Evolutionary conservation across 2,888 invertebrate species (phyloP).

Genomic region (Acanthacorydalis orientalis): DNA sequence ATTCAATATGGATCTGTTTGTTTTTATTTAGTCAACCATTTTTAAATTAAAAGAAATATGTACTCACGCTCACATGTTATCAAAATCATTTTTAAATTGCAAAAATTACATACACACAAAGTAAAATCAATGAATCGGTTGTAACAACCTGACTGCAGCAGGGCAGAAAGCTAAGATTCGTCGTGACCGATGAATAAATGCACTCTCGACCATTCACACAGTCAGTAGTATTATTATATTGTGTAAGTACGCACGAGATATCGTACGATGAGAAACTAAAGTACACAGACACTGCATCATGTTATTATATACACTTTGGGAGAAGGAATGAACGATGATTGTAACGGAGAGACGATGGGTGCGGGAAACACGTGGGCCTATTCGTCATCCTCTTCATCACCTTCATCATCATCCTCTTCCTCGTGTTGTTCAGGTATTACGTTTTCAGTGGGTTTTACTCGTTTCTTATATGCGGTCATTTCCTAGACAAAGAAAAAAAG

Average conservation of each 20-base stretch:
- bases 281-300: slow-evolving; percentile 10
- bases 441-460: slow-evolving; percentile 31
- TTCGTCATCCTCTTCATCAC: slow-evolving; percentile 45
- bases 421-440: slow-evolving; percentile 36
- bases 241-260: slow-evolving; percentile 3
- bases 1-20: neutral
- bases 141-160: slow-evolving; percentile 8
- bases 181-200: neutral
- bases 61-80: slow-evolving; percentile 10
- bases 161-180: neutral
- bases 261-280: slow-evolving; percentile 6
- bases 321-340: slow-evolving; percentile 14
- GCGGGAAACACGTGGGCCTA: slow-evolving; percentile 28
- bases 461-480: slow-evolving; percentile 75
- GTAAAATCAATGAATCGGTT: slow-evolving; percentile 2
- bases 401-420: slow-evolving; percentile 44
- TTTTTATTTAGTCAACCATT: neutral
- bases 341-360: slow-evolving; percentile 21
- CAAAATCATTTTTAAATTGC: slow-evolving; percentile 8
- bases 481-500: slow-evolving; percentile 37
- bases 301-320: slow-evolving; percentile 30
- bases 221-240: neutral
- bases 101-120: slow-evolving; percentile 10
- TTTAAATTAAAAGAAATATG: slow-evolving; percentile 1
- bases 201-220: slow-evolving; percentile 1